Evolutionary conservation across 2,888 invertebrate genomes (phyloP), one percentile per base, ranked within the genome.

Genomic region (Euzophera pinguis): DNA sequence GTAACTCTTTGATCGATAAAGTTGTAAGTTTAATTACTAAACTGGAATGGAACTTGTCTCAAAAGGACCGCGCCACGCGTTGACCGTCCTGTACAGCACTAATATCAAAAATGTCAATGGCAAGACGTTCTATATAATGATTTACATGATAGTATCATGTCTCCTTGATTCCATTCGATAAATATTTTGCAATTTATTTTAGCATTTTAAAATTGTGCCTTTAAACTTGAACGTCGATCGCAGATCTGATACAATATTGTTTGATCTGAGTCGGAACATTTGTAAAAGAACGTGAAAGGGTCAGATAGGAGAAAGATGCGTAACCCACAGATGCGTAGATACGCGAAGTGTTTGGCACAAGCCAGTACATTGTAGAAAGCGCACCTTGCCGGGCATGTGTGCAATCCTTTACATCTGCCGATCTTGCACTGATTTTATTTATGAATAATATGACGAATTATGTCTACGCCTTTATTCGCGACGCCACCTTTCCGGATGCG

Each of bases 381-480:
- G 73, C 87, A 90, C 89, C 89, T 90, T 90, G 87, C 78, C 73
- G 62, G 22, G 58, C 86, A 87, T 85, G 84, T 84, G 84, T 84
- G 85, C 85, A 88, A 89, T 88, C 89, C 89, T 89, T 89, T 83
- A 71, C 88, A 90, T 89, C 89, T 81, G 81, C 81, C 70, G 69
- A 73, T 75, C 73, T 74, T 86, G 86, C 86, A 85, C 85, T 85
- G 87, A 88, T 88, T 88, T 83, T 84, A 86, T 85, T 78, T 84
- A 82, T 86, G 86, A 88, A 87, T 85, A 85, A 87, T 89, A 88
- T 90, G 89, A 88, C 87, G 89, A 90, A 88, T 85, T 86, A 86
- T 85, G 71, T 70, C 71, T 73, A 70, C 63, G 68, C 84, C 73
- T 84, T 89, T 86, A 86, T 86, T 71, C 76, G 78, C 73, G 70